These are phyloP conservation scores for Ceratina calcarata DNA, from an alignment of 1,140 invertebrate species.

Conservation along the genomic window DNA sequence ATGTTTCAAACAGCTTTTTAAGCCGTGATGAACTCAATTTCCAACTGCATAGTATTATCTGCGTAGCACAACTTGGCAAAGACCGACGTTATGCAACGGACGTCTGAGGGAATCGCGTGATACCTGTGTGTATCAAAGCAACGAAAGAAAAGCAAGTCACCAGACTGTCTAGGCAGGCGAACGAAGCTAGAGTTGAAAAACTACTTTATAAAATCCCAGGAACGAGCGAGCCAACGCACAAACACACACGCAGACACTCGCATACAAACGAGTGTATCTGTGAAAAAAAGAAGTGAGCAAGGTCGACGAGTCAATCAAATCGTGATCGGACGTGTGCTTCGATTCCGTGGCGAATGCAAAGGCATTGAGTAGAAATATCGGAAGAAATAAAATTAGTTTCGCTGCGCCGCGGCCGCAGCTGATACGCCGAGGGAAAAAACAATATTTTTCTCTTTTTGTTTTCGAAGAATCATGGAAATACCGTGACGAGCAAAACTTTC, in stretches of 20 bases:
- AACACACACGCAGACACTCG: too few relatives aligned
- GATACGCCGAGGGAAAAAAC: too few relatives aligned
- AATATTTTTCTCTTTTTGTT: too few relatives aligned
- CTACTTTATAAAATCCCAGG: slow-evolving; percentile 24
- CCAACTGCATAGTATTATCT: not conserved
- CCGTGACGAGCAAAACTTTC: too few relatives aligned
- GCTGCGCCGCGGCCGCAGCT: too few relatives aligned
- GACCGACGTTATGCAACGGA: slow-evolving; percentile 37
- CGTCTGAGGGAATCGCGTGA: slow-evolving; percentile 7
- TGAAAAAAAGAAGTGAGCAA: slow-evolving; percentile 5
- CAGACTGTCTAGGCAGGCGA: slow-evolving; percentile 43
- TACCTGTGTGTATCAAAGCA: not conserved
- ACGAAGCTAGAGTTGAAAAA: slow-evolving; percentile 1
- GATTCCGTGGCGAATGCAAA: not conserved
- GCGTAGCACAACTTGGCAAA: not conserved
- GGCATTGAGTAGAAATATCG: not conserved
- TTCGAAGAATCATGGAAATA: too few relatives aligned
- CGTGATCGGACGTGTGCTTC: not conserved
- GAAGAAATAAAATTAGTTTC: not conserved
- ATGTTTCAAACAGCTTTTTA: too few relatives aligned
- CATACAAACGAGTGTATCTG: not conserved
- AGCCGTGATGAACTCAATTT: not conserved
- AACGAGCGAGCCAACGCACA: not conserved
- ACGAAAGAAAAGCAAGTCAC: slow-evolving; percentile 14
- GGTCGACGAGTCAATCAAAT: slow-evolving; percentile 28